These are phyloP conservation scores for Hippocampus mohnikei DNA, from an alignment of 2,113 vertebrate genomes.

Conservation along the genomic window DNA sequence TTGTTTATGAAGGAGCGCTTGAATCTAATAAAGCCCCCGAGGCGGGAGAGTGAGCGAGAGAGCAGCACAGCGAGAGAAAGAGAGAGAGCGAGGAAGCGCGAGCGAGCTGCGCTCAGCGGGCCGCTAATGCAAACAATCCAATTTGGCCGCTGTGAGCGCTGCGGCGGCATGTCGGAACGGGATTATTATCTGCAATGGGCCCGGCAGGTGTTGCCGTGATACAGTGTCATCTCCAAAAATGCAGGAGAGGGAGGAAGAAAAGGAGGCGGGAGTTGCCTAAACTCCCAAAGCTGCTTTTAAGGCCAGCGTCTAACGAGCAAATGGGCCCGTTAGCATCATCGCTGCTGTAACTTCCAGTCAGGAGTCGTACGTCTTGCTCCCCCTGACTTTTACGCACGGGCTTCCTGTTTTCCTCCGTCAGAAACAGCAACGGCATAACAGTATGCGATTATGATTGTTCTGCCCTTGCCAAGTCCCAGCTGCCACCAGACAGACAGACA, in stretches of 20 bases:
- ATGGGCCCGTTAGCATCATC: constrained; percentile 37
- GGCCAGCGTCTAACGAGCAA: constrained; percentile 35
- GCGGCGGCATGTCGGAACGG: constrained; percentile 53
- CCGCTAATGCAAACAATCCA: constrained; percentile 69
- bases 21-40: constrained; percentile 60
- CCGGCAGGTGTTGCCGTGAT: constrained; percentile 56
- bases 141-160: constrained; percentile 52
- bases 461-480: too few species aligned
- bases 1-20: constrained; percentile 68
- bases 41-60: not conserved
- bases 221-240: constrained; percentile 35
- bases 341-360: not conserved
- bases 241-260: not conserved
- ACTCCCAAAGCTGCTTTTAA: constrained; percentile 49
- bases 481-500: too few species aligned
- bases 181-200: constrained; percentile 63
- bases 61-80: not conserved
- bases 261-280: constrained; percentile 30
- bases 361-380: not conserved
- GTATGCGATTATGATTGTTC: not conserved
- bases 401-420: not conserved
- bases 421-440: not conserved
- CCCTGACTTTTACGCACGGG: constrained; percentile 14
- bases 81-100: constrained; percentile 17
- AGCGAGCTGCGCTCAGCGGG: constrained; percentile 60